Conservation (phyloP, 2,888 invertebrate genomes). For the Micoletzkya japonica region DNA sequence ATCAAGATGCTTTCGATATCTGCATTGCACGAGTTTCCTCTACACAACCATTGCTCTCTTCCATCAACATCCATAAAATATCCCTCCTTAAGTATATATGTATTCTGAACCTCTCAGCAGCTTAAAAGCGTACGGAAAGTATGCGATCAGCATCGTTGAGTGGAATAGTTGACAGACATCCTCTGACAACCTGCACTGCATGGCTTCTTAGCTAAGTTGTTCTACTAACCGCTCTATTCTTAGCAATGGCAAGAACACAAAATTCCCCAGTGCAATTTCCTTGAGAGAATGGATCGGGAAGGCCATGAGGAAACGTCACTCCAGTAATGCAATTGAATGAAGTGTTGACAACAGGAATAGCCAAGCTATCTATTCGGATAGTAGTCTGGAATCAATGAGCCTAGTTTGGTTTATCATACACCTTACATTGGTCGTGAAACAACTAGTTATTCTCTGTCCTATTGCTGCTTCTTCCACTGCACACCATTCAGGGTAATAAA, state of each 20-base stretch:
- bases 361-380: neutral
- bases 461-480: slow-evolving; percentile 7
- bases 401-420: no score
- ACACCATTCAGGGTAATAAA: slow-evolving; percentile 17
- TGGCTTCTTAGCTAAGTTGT: neutral
- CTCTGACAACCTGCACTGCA: slow-evolving; percentile 3
- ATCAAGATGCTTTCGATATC: neutral
- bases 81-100: neutral
- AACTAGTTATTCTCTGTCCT: slow-evolving; percentile 3
- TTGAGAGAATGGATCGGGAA: slow-evolving; percentile 8
- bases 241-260: neutral
- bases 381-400: neutral
- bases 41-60: slow-evolving; percentile 6
- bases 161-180: neutral
- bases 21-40: slow-evolving; percentile 5
- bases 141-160: neutral
- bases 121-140: neutral
- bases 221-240: slow-evolving; percentile 4
- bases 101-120: neutral
- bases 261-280: slow-evolving; percentile 17
- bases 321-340: slow-evolving; percentile 6
- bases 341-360: neutral
- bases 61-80: slow-evolving; percentile 11
- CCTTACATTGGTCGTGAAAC: slow-evolving; percentile 17
- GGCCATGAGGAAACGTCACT: neutral